Base-by-base conservation (phyloP, 2,888 invertebrate species). In the Elegia similella region DNA sequence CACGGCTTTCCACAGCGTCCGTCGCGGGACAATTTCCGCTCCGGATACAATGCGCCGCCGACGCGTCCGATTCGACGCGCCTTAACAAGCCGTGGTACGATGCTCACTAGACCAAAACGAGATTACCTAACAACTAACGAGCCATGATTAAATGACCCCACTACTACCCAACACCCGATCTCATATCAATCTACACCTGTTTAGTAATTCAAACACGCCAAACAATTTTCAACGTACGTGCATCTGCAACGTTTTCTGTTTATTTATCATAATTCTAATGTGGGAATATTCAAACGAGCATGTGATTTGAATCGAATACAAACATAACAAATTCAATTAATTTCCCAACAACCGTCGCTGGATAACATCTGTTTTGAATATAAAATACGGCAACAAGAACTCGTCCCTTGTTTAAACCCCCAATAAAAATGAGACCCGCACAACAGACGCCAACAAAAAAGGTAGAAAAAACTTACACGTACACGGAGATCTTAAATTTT, bases 301-400 rank as follows among this genome's bases (percentile, higher is more conserved):
- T 79, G 80, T 79, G 80, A 82, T 84, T 82, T 76, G 73, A 78
- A 80, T 78, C 75, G 81, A 83, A 85, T 82, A 84, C 80, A 84
- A 85, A 86, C 80, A 84, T 77, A 80, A 78, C 73, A 78, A 72
- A 84, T 85, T 86, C 79, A 87, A 88, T 87, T 88, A 87, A 88
- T 86, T 84, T 86, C 79, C 82, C 79, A 84, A 72, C 72, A 80
- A 80, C 78, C 78, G 80, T 75, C 74, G 69, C 73, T 76, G 82
- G 84, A 85, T 84, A 85, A 84, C 89, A 89, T 89, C 88, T 89
- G 90, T 84, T 87, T 85, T 75, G 88, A 90, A 90, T 88, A 88
- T 86, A 88, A 88, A 89, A 88, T 80, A 84, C 77, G 78, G 73
- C 70, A 73, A 77, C 80, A 76, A 76, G 77, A 76, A 75, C 70